Conservation (phyloP, 2,113 vertebrate species). For the Ascaphus truei region DNA sequence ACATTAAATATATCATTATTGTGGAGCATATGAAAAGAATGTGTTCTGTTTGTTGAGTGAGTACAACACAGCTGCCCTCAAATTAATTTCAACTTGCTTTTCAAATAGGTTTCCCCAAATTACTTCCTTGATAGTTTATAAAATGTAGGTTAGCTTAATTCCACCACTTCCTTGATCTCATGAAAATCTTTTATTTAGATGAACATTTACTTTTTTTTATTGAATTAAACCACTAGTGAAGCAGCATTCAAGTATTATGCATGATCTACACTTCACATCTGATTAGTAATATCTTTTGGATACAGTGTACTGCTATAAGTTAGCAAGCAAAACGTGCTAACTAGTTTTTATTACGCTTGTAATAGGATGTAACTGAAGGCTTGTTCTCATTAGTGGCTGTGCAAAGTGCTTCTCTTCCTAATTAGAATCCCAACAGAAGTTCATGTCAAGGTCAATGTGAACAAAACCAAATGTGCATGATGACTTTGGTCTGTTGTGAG, state of each 20-base stretch:
- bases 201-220: background rate
- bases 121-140: background rate
- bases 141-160: background rate
- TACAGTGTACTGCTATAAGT: background rate
- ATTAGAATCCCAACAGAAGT: constrained; percentile 33
- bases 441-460: constrained; percentile 34
- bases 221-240: background rate
- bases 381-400: constrained; percentile 35
- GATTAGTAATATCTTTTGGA: background rate
- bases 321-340: too few species aligned
- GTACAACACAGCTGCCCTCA: too few species aligned
- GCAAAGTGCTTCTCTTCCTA: constrained; percentile 34
- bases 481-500: constrained; percentile 27
- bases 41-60: background rate
- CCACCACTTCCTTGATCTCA: background rate
- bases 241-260: background rate
- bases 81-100: too few species aligned
- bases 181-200: background rate
- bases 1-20: too few species aligned
- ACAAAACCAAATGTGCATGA: constrained; percentile 34
- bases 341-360: constrained; percentile 21
- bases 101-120: too few species aligned
- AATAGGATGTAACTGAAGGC: constrained; percentile 34
- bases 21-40: background rate
- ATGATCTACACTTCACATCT: background rate